Base-by-base conservation (phyloP, 2,113 vertebrate genomes). In the Chitala chitala region DNA sequence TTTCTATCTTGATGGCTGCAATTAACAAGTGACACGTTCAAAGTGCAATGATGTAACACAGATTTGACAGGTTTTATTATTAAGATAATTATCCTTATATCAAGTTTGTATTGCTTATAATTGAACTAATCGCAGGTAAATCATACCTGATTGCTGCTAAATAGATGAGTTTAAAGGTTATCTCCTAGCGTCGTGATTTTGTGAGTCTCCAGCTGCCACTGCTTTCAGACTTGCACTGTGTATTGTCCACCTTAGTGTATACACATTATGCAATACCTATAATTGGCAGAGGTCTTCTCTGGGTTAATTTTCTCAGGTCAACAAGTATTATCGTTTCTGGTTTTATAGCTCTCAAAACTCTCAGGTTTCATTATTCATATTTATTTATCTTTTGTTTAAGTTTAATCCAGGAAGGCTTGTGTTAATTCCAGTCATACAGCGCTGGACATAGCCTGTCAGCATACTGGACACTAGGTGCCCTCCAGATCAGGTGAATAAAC, bases 21-120 rank as follows among this genome's bases (percentile, higher is more conserved):
- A 59, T 59, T 76, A 81, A 83, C 77, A 72, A 44, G 55, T 36
- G 31, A 20, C 10, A 63, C 31, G 33, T 36, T 63, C 38, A 63
- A 22, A 63, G 17, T 36, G 59, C 59, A 63, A 38, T 63, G 33
- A 36, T 36, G 59, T 63, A 63, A 63, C 38, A 36, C n/a, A 63
- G 31, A 20, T 20, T 63, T 36, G 59, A 29, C 59, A 63, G 17
- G 15, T 33, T 33, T 63, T 63, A 63, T 63, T 38, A 63, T 63
- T 63, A 38, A 63, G 59, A 36, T 22, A 63, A 63, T 63, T 36
- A 33, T 61, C 17, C 58, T 61, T 31, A 36, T 33, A 61, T 15
- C 58, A 61, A 61, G 24, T 61, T 15, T 1, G 13, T 29, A 20
- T 63, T 63, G n/a, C n/a, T n/a, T n/a, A n/a, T n/a, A 63, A 36